Percentiles rank a stretch among this genome's conserved stretches.
These are phyloP conservation scores for Pao palembangensis DNA, from an alignment of 2,113 vertebrate species.

Conservation along the genomic window DNA sequence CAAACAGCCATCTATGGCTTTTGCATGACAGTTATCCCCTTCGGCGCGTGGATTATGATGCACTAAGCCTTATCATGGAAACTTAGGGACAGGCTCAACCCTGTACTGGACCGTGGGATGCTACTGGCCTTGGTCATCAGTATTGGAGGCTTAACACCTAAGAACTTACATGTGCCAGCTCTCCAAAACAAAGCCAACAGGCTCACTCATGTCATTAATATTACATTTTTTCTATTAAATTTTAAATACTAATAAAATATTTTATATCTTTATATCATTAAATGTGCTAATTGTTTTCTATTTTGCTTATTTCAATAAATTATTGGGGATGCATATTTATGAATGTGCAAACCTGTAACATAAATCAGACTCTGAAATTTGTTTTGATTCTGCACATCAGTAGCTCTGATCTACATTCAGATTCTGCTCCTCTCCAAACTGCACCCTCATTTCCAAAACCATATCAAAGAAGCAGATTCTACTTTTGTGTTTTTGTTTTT, in stretches of 20 bases:
- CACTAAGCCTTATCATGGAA: background rate
- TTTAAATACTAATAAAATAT: background rate
- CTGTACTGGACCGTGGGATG: background rate
- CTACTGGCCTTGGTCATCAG: background rate
- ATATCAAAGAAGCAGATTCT: slow-evolving; percentile 30
- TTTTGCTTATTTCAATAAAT: too few relatives aligned
- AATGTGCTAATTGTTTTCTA: too few relatives aligned
- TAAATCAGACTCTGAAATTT: slow-evolving; percentile 35
- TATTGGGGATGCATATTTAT: too few relatives aligned
- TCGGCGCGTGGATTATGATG: background rate
- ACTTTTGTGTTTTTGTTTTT: slow-evolving; percentile 13
- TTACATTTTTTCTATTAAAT: background rate
- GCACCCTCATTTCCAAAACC: slow-evolving; percentile 21
- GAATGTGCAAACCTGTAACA: slow-evolving; percentile 9
- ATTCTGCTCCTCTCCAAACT: slow-evolving; percentile 5
- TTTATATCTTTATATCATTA: too few relatives aligned
- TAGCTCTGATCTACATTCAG: slow-evolving; percentile 35
- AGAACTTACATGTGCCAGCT: background rate
- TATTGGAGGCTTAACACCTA: background rate
- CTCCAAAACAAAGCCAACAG: too few relatives aligned
- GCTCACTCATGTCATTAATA: background rate
- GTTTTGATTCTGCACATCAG: slow-evolving; percentile 29
- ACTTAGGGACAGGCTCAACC: background rate
- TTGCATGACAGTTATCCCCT: background rate
- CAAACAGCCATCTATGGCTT: background rate